Percentiles rank a stretch among this genome's conserved stretches.
These are phyloP conservation scores for cattle (Bos taurus) DNA, from an alignment of 2,113 vertebrate genomes.

Conservation along the genomic window DNA sequence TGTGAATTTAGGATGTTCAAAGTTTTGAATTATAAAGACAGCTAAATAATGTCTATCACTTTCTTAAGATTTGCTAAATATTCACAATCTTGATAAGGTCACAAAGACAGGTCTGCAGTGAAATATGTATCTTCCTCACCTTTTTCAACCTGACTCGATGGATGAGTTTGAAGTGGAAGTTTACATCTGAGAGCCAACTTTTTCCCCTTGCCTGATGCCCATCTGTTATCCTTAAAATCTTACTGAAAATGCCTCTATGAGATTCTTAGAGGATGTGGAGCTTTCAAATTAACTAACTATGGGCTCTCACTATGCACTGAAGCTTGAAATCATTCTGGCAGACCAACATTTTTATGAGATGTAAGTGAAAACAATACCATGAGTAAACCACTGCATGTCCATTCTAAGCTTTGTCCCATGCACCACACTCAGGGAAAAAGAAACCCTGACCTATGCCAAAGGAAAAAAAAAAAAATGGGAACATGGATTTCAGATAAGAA, in stretches of 20 bases:
- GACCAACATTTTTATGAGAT: background rate
- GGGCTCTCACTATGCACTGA: background rate
- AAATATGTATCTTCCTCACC: background rate
- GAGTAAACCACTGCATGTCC: background rate
- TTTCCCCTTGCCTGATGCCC: background rate
- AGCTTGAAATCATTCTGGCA: background rate
- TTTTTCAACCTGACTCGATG: background rate
- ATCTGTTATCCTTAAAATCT: background rate
- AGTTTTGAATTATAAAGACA: background rate
- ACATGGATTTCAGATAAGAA: constrained; percentile 71
- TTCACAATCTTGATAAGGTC: background rate
- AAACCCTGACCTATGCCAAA: background rate
- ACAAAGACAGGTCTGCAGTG: background rate
- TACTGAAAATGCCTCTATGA: background rate
- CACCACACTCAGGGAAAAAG: background rate
- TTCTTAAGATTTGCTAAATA: background rate
- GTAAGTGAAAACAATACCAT: background rate
- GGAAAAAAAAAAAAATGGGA: background rate
- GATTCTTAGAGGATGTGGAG: background rate
- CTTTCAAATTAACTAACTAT: background rate
- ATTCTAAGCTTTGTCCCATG: background rate
- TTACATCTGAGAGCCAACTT: background rate
- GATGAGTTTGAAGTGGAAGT: background rate
- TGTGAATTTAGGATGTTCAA: background rate
- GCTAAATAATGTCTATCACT: background rate